A percentile compares a stretch with the other conserved stretches of the same genome.
Evolutionary conservation across 2,797 vertebrate genomes (phyloP).

Genomic region (Lutjanus argentimaculatus): DNA sequence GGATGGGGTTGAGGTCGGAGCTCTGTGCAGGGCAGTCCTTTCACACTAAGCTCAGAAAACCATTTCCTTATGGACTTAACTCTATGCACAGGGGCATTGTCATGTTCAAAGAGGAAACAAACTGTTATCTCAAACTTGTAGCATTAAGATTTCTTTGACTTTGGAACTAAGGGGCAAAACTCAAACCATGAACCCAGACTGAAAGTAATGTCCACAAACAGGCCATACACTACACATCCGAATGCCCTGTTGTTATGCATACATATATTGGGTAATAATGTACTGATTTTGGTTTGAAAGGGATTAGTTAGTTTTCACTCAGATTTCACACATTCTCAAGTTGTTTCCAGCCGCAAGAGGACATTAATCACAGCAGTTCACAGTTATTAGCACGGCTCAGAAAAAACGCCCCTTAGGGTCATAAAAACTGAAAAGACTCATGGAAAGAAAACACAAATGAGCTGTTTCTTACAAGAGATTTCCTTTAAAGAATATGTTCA

Average conservation of each 20-base stretch:
- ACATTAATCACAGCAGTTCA: neutral
- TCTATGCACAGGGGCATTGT: neutral
- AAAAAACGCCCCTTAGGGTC: neutral
- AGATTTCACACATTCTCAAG: neutral
- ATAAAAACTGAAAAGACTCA: neutral
- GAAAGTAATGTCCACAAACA: neutral
- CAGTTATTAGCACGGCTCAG: no score
- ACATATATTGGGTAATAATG: neutral
- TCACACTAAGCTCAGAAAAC: constrained; percentile 1
- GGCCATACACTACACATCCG: neutral
- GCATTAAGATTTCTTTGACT: neutral
- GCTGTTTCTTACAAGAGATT: neutral
- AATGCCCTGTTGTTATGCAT: neutral
- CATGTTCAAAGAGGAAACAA: neutral
- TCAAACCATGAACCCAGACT: neutral
- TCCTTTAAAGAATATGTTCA: neutral
- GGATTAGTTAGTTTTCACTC: neutral
- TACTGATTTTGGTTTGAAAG: neutral
- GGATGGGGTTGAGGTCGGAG: neutral
- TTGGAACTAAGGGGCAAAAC: no score
- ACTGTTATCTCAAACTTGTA: neutral
- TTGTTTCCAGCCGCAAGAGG: neutral
- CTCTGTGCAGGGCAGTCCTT: neutral
- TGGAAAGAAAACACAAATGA: neutral
- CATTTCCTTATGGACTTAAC: neutral